A percentile compares a stretch with the other conserved stretches of the same genome.
phyloP scores from a whole-genome alignment of 2,113 vertebrate species.

The Nymphicus hollandicus region DNA sequence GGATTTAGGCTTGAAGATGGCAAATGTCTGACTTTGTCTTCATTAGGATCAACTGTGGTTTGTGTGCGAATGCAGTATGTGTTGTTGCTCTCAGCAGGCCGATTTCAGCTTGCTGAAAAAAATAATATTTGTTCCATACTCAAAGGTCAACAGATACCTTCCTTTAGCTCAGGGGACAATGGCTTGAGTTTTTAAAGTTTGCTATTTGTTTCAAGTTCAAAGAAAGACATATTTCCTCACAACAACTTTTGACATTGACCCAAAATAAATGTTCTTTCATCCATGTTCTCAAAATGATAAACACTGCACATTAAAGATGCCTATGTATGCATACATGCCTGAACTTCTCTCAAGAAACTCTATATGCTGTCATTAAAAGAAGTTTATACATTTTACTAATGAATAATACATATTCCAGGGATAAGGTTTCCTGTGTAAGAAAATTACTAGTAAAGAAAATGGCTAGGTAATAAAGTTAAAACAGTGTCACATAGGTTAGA shows the following conservation, averaged over 20 bases:
- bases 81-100: slow-evolving; percentile 21
- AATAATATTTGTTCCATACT: slow-evolving; percentile 16
- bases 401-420: not conserved
- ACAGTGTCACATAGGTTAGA: not conserved
- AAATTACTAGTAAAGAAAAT: not conserved
- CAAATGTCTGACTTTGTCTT: not conserved
- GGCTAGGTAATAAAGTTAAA: not conserved
- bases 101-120: slow-evolving; percentile 13
- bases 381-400: not conserved
- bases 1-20: not conserved
- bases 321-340: not conserved
- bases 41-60: not conserved
- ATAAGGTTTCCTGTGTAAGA: not conserved
- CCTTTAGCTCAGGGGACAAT: slow-evolving; percentile 40
- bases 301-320: not conserved
- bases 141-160: slow-evolving; percentile 30
- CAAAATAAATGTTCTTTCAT: slow-evolving; percentile 48
- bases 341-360: not conserved
- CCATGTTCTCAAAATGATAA: not conserved
- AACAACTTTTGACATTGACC: not conserved
- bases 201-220: slow-evolving; percentile 41
- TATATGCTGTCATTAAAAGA: not conserved
- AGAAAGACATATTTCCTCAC: slow-evolving; percentile 41
- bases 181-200: not conserved
- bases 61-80: not conserved